Evolutionary conservation across 2,888 invertebrate species (phyloP).

Genomic region (Brachynemurus nebulosus): DNA sequence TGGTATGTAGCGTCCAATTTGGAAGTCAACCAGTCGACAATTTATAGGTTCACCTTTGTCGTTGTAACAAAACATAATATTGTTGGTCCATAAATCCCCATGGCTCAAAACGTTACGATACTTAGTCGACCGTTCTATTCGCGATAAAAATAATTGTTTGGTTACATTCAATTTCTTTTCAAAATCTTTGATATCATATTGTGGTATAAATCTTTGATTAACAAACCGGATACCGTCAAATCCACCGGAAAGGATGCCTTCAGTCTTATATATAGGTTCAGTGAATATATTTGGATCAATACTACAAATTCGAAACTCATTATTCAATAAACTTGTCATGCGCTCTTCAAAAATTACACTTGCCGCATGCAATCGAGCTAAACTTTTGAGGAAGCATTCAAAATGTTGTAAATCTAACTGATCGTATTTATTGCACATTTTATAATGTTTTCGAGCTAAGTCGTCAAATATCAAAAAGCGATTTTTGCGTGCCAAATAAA

Average conservation of each 20-base stretch:
- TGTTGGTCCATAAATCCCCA: background rate
- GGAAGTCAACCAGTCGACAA: background rate
- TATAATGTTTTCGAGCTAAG: background rate
- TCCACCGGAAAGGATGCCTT: background rate
- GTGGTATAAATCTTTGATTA: background rate
- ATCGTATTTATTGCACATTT: background rate
- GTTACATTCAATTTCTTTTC: background rate
- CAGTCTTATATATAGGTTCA: background rate
- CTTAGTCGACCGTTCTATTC: background rate
- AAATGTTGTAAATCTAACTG: background rate
- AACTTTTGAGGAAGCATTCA: background rate
- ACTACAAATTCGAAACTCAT: background rate
- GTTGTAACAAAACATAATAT: constrained; percentile 2
- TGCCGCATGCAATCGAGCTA: background rate
- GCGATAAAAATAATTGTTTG: background rate
- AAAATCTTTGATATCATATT: background rate
- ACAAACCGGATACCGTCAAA: background rate
- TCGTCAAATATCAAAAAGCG: background rate
- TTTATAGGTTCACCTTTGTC: background rate
- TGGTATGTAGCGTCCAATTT: background rate
- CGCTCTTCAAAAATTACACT: background rate
- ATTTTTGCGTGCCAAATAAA: background rate
- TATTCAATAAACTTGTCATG: background rate
- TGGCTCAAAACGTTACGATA: constrained; percentile 3
- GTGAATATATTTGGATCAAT: too few relatives aligned